Base-by-base conservation (phyloP, 2,888 invertebrate species). In the Leptopterna dolabrata region DNA sequence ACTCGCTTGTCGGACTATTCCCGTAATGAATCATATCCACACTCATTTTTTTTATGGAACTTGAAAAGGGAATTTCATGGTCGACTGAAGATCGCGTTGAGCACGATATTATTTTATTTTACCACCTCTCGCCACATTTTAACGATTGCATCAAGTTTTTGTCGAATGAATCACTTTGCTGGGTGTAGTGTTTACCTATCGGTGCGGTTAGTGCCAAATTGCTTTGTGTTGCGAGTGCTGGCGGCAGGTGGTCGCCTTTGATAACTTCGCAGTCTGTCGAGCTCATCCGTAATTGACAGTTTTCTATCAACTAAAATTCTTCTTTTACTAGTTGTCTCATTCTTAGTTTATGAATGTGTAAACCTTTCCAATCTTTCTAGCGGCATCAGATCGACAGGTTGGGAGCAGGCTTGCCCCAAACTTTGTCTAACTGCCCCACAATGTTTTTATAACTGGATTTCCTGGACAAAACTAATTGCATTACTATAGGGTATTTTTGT, bases 81-180 rank as follows among this genome's bases (percentile, higher is more conserved):
- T 73, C 36, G 73, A 19, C 73, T 7, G 13, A 41, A 73, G 41
- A 30, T 73, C 19, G 73, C 30, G 63, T 63, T 63, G 24, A 11
- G 63, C 63, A 9, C 63, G 16, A 9, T 36, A 73, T 73, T 36
- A 36, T 24, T 24, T 71, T 73, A 13, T 73, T 36, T 30, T n/a
- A 73, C 16, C 36, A 41, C 9, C 73, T 41, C 41, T 41, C 73
- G 36, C 7, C n/a, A 11, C 7, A 7, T 36, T 63, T 63, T 63
- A 19, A 63, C 63, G 63, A 63, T 13, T 63, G 4, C 6, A 24
- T 24, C 16, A 73, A 73, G 7, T 29, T 36, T 29, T 73, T 36
- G 27, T 73, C 9, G 36, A 36, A 30, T 73, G 73, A 73, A 30
- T 73, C 73, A 73, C 73, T 73, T 73, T 71, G 16, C 71, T n/a